phyloP scores from a whole-genome alignment of 2,113 vertebrate genomes.

The Pelodiscus sinensis region DNA sequence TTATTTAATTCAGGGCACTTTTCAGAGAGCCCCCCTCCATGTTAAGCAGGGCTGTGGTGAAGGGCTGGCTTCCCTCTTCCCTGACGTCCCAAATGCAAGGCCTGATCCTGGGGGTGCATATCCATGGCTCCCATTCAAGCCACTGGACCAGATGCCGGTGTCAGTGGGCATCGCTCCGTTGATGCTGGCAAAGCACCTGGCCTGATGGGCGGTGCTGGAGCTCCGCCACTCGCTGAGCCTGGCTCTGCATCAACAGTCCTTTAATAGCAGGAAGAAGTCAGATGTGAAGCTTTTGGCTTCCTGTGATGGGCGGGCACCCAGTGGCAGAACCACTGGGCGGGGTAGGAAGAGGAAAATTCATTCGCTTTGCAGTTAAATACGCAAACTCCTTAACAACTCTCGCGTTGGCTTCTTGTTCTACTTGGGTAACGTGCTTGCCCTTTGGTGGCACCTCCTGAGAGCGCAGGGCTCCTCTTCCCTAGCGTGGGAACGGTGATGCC shows the following conservation, averaged over 20 bases:
- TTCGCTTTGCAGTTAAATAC: background rate
- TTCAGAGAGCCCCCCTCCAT: background rate
- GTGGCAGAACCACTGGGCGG: background rate
- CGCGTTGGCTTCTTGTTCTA: too few species aligned
- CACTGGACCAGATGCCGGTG: background rate
- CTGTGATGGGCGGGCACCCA: background rate
- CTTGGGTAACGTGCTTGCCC: rapidly evolving
- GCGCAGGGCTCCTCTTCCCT: rapidly evolving
- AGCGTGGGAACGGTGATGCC: slow-evolving; percentile 32
- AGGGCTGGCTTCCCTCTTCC: background rate
- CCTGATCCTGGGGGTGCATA: background rate
- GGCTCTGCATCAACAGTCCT: background rate
- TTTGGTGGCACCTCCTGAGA: rapidly evolving
- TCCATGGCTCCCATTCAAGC: background rate
- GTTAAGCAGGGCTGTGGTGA: background rate
- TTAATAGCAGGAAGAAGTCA: too few species aligned
- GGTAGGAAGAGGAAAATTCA: background rate
- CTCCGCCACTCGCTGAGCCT: background rate
- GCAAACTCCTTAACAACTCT: too few species aligned
- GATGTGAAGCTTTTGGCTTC: background rate
- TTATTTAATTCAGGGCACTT: background rate
- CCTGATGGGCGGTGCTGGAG: background rate
- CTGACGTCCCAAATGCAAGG: background rate
- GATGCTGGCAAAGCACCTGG: background rate
- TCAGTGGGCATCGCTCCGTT: background rate